phyloP scores from a whole-genome alignment of 2,797 vertebrate species.

The Sparus aurata region DNA sequence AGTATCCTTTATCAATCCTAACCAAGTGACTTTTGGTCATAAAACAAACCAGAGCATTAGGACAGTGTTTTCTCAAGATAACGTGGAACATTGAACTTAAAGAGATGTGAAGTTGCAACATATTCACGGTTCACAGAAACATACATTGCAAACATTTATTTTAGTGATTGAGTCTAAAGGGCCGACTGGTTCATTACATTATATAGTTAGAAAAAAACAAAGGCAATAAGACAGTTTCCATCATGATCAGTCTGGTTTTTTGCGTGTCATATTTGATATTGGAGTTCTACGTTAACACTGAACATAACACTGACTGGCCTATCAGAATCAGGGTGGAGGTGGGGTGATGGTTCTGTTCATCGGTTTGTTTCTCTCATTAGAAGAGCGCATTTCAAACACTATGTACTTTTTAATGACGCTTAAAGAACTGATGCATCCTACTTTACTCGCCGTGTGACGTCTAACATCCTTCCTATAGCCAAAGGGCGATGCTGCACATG shows the following conservation, averaged over 20 bases:
- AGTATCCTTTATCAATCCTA: too few relatives aligned
- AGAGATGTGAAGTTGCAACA: too few relatives aligned
- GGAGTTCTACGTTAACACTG: neutral
- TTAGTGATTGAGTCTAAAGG: too few relatives aligned
- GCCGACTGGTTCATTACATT: neutral
- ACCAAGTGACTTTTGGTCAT: too few relatives aligned
- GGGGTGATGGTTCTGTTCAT: neutral
- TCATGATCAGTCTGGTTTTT: neutral
- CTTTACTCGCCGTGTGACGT: constrained; percentile 27
- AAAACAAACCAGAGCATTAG: too few relatives aligned
- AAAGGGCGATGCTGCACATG: constrained; percentile 27
- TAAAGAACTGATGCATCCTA: constrained; percentile 19
- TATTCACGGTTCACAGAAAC: too few relatives aligned
- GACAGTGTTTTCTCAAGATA: too few relatives aligned
- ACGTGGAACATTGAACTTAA: too few relatives aligned
- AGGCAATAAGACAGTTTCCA: neutral
- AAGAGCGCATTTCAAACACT: constrained; percentile 9
- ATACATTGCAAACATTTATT: too few relatives aligned
- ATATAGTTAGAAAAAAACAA: constrained; percentile 12
- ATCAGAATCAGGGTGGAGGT: neutral
- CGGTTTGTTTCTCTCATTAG: constrained; percentile 18
- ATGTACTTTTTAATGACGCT: constrained; percentile 9
- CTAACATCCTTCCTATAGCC: constrained; percentile 19
- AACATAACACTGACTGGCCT: neutral
- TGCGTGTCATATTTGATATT: constrained; percentile 4